Evolutionary conservation across 2,888 invertebrate species (phyloP), one percentile per base, ranked within the genome.

Genomic region (Atethmia centrago): DNA sequence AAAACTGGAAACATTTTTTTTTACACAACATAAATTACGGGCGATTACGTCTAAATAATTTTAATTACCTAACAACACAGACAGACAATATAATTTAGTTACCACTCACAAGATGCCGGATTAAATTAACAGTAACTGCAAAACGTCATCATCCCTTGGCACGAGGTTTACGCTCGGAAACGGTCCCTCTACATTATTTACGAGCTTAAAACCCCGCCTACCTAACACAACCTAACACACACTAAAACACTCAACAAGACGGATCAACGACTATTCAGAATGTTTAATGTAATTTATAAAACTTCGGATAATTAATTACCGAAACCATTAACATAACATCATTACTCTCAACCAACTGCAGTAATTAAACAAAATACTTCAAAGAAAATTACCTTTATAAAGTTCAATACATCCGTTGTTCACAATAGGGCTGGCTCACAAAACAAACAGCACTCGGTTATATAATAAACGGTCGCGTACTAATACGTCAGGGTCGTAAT

Each of bases 361-460:
- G 19, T 66, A 61, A 65, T 71, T 69, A 64, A 72, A 78, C 28
- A 70, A 70, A 74, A 82, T 79, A 79, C 61, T 58, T 65, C 36
- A 62, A 77, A 81, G 76, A 84, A 81, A 79, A 74, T 82, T 91
- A 92, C 92, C 91, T 92, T 86, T 25, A 45, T n/a, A 79, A 82
- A 80, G 77, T 79, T 85, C 86, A 85, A 87, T 86, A 88, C 85
- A 92, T 91, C 91, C 90, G 88, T 86, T 80, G 87, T 80, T 83
- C 85, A 83, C 85, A 81, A 83, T 85, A 86, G 83, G 83, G 87
- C 83, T 86, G 86, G 85, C 87, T 84, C 95, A 95, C 95, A 92
- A 92, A 94, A 95, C 93, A 94, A 94, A 93, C 90, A 91, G 87
- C 93, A 95, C 94, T 88, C 87, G 86, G 83, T 95, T 95, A 95